These are phyloP conservation scores for Atherinomorus stipes DNA, from an alignment of 2,113 vertebrate genomes.

Conservation along the genomic window DNA sequence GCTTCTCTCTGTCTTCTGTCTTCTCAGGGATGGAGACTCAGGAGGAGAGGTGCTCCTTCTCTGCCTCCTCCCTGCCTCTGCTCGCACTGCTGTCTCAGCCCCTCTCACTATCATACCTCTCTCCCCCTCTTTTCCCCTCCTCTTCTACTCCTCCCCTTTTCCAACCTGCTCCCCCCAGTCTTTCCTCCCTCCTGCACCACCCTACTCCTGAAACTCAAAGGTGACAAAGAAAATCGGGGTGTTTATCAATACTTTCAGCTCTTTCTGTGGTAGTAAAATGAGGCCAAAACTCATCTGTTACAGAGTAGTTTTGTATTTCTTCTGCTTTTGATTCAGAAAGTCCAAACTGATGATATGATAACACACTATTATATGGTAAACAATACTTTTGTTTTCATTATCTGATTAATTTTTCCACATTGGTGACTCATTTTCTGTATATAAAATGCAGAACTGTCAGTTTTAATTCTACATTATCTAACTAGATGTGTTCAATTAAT, in stretches of 20 bases:
- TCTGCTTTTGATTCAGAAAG: background rate
- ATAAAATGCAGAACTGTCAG: background rate
- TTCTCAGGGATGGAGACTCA: conserved; percentile 58
- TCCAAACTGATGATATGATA: background rate
- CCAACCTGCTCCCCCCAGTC: conserved; percentile 52
- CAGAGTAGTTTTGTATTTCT: too few relatives aligned
- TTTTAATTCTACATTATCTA: background rate
- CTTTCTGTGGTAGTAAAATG: background rate
- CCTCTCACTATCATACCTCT: conserved; percentile 76
- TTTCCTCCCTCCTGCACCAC: conserved; percentile 36
- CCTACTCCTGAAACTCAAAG: conserved; percentile 47
- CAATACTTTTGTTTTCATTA: background rate
- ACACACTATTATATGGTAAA: too few relatives aligned
- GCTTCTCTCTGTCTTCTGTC: conserved; percentile 46
- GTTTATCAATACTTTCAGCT: conserved; percentile 23
- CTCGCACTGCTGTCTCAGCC: conserved; percentile 66
- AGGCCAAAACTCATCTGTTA: background rate
- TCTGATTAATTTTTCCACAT: background rate
- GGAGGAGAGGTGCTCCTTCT: conserved; percentile 64
- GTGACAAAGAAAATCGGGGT: conserved; percentile 45
- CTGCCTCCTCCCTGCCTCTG: conserved; percentile 66
- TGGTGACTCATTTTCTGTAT: background rate
- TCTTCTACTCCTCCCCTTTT: conserved; percentile 64
- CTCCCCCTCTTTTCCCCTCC: conserved; percentile 45
- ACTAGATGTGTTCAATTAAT: background rate